Evolutionary conservation across 2,797 vertebrate genomes (phyloP).

Genomic region (Hybognathus amarus): DNA sequence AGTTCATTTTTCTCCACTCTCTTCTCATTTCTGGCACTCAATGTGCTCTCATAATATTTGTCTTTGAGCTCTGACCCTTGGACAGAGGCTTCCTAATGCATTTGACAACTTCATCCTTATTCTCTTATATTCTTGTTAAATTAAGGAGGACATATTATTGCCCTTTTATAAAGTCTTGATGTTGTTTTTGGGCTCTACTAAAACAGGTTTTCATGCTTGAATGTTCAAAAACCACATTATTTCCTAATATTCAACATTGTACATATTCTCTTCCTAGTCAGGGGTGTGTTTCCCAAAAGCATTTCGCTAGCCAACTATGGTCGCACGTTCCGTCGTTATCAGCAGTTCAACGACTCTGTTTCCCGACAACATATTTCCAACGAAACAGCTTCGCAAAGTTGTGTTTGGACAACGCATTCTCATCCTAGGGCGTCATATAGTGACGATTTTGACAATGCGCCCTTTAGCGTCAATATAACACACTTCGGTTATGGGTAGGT

Average conservation of each 20-base stretch:
- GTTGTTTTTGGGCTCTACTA: background rate
- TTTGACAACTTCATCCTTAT: conserved; percentile 69
- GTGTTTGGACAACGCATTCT: background rate
- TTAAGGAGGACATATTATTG: background rate
- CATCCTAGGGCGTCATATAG: no score
- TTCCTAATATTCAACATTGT: background rate
- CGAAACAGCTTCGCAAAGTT: background rate
- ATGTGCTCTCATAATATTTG: conserved; percentile 77
- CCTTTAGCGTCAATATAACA: no score
- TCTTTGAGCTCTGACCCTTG: conserved; percentile 67
- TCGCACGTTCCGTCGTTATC: no score
- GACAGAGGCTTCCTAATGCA: background rate
- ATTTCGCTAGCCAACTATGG: background rate
- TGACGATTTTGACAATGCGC: no score
- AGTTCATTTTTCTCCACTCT: conserved; percentile 77
- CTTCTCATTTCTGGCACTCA: conserved; percentile 59
- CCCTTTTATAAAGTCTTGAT: background rate
- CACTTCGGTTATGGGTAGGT: no score
- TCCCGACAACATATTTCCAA: no score
- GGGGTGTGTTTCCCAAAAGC: background rate
- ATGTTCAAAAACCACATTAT: background rate
- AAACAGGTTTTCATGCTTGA: background rate
- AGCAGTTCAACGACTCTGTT: no score
- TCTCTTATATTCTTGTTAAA: conserved; percentile 11
- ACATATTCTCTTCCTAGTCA: background rate